Percentiles rank a stretch among this genome's conserved stretches.
These are phyloP conservation scores for Drosophila simulans DNA, from an alignment of 1,140 invertebrate genomes.

Conservation along the genomic window DNA sequence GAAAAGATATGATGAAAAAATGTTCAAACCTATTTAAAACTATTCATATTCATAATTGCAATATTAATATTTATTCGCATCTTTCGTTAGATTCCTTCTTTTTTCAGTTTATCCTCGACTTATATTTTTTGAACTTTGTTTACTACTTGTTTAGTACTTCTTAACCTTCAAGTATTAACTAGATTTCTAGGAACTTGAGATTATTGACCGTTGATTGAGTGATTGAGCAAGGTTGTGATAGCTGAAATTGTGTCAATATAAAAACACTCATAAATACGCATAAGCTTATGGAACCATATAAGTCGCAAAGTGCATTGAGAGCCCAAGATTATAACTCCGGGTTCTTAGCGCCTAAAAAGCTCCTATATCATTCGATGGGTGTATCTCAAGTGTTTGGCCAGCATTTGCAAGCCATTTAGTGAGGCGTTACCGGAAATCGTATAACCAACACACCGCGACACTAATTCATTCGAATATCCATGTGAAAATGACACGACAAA, in stretches of 20 bases:
- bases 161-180: not conserved
- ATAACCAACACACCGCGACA: slow-evolving; percentile 1
- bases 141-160: not conserved
- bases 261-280: not conserved
- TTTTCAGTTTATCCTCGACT: not conserved
- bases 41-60: not conserved
- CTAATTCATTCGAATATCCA: slow-evolving; percentile 19
- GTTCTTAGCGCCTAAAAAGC: slow-evolving; percentile 1
- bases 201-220: slow-evolving; percentile 11
- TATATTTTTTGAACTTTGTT: not conserved
- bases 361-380: slow-evolving; percentile 3
- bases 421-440: slow-evolving; percentile 29
- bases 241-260: slow-evolving; percentile 14
- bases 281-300: slow-evolving; percentile 10
- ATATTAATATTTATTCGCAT: too few relatives aligned
- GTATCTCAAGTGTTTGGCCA: slow-evolving; percentile 6
- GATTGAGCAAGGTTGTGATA: slow-evolving; percentile 2
- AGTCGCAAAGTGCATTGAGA: not conserved
- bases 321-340: slow-evolving; percentile 1
- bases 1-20: not conserved
- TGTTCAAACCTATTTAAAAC: not conserved
- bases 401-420: not conserved
- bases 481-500: slow-evolving; percentile 60
- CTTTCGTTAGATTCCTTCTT: too few relatives aligned
- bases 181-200: not conserved